Evolutionary conservation across 2,888 invertebrate genomes (phyloP).

Genomic region (Cyrtodaria siliqua): DNA sequence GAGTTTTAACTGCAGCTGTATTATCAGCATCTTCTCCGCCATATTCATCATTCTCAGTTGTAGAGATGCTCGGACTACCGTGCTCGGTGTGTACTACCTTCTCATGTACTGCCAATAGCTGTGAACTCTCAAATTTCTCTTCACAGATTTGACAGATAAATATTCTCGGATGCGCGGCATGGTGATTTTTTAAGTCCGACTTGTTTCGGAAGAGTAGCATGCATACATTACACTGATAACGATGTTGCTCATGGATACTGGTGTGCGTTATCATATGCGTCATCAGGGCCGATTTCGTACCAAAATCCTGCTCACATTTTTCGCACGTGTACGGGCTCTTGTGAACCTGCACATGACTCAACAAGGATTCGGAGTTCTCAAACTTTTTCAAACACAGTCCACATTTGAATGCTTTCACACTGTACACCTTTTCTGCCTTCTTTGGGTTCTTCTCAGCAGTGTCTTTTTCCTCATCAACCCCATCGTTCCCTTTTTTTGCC

Average conservation of each 20-base stretch:
- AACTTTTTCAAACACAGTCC: constrained; percentile 66
- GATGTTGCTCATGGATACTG: neutral
- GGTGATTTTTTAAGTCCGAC: constrained; percentile 12
- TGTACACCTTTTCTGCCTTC: neutral
- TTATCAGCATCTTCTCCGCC: too few species aligned
- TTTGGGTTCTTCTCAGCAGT: neutral
- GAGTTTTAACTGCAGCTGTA: neutral
- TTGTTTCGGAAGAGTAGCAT: neutral
- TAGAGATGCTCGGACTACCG: too few species aligned
- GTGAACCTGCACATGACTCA: constrained; percentile 38
- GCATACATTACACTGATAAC: constrained; percentile 4
- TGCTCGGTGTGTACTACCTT: too few species aligned
- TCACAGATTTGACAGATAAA: neutral
- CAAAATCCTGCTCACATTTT: constrained; percentile 11
- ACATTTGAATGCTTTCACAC: constrained; percentile 51
- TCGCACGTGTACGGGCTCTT: constrained; percentile 31
- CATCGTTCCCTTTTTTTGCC: constrained; percentile 1
- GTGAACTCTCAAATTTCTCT: constrained; percentile 4
- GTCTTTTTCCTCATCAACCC: constrained; percentile 1
- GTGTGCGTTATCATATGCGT: neutral
- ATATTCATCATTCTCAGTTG: too few species aligned
- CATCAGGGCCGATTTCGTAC: neutral
- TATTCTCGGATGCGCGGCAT: too few species aligned
- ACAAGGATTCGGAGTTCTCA: constrained; percentile 23
- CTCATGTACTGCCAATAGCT: too few species aligned